Conservation (phyloP, 2,113 vertebrate species). For the Falco punctatus region DNA sequence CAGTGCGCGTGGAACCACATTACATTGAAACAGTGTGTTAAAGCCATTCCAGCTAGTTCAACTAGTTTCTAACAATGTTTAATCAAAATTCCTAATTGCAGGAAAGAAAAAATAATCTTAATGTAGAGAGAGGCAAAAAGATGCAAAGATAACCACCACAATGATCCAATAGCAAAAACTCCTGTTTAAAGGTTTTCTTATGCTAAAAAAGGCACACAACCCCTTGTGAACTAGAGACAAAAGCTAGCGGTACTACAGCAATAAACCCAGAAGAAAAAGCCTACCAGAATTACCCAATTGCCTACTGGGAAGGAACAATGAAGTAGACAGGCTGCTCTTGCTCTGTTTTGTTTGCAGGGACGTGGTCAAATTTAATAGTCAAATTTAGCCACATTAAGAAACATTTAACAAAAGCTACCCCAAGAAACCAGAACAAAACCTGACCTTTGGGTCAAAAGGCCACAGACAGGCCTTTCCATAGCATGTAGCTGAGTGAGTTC, state of each 20-base stretch:
- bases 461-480: constrained; percentile 71
- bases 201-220: constrained; percentile 76
- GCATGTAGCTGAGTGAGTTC: constrained; percentile 77
- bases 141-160: constrained; percentile 63
- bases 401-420: constrained; percentile 77
- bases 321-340: constrained; percentile 67
- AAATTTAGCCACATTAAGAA: constrained; percentile 77
- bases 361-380: constrained; percentile 75
- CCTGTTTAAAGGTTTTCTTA: constrained; percentile 62
- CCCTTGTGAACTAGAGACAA: constrained; percentile 73
- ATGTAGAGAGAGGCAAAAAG: constrained; percentile 46
- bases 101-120: neutral
- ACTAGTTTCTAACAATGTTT: constrained; percentile 36
- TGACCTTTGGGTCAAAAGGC: constrained; percentile 76
- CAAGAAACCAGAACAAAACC: constrained; percentile 75
- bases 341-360: constrained; percentile 70
- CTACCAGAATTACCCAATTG: constrained; percentile 68
- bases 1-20: neutral
- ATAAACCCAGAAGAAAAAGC: constrained; percentile 72
- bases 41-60: constrained; percentile 44
- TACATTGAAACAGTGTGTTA: neutral
- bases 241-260: constrained; percentile 72
- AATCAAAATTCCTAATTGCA: constrained; percentile 37
- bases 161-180: constrained; percentile 63
- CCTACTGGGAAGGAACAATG: constrained; percentile 71